Conservation (phyloP, 2,888 invertebrate genomes). For the Dendrolimus houi region DNA sequence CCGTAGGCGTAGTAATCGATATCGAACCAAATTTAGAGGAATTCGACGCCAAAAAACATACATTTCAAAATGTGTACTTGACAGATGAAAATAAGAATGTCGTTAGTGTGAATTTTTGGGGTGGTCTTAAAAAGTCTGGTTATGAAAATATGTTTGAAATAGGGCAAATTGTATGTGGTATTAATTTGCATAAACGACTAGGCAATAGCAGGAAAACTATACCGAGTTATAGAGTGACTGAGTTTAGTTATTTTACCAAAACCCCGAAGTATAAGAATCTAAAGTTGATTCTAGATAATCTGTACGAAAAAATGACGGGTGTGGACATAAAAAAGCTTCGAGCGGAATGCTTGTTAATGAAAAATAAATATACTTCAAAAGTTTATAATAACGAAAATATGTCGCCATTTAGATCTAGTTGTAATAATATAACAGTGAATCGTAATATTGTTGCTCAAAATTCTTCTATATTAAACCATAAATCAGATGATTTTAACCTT, state of each 20-base stretch:
- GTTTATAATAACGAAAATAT: constrained; percentile 36
- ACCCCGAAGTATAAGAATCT: constrained; percentile 74
- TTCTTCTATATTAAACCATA: constrained; percentile 7
- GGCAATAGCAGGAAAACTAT: constrained; percentile 68
- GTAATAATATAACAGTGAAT: constrained; percentile 33
- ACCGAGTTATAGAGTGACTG: constrained; percentile 77
- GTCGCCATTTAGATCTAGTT: constrained; percentile 50
- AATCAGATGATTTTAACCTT: constrained; percentile 42
- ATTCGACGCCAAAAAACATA: constrained; percentile 41
- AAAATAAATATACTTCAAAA: constrained; percentile 34
- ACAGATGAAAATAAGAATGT: constrained; percentile 73
- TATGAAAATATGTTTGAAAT: constrained; percentile 73
- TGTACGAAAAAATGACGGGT: constrained; percentile 40
- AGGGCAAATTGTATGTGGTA: constrained; percentile 75
- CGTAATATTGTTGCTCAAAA: not conserved
- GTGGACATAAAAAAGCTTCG: constrained; percentile 34
- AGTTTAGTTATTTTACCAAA: constrained; percentile 77
- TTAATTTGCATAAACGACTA: constrained; percentile 79
- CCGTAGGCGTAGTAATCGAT: constrained; percentile 80
- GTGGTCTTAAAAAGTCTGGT: constrained; percentile 63
- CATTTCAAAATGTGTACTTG: constrained; percentile 77
- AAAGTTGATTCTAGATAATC: constrained; percentile 52
- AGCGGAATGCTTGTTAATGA: constrained; percentile 42
- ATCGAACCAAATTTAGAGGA: constrained; percentile 65
- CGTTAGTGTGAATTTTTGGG: constrained; percentile 74